Base-by-base conservation (phyloP, 2,888 invertebrate species). In the Strigamia crassipes region DNA sequence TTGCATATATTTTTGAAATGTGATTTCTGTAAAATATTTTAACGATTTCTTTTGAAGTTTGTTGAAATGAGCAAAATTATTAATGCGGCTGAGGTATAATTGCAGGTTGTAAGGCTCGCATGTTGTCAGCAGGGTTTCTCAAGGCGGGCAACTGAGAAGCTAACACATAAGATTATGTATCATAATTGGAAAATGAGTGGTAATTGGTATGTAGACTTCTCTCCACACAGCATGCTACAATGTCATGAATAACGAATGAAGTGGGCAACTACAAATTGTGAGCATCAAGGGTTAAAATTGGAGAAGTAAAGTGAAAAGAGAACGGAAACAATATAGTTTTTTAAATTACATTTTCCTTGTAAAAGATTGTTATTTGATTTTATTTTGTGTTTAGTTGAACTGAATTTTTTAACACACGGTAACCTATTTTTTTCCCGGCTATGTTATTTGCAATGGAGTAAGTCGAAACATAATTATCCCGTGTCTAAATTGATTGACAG, bases 81-180 rank as follows among this genome's bases (percentile, higher is more conserved):
- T 23, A 66, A 66, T 66, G 61, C 23, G 12, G 21, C 61, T 21
- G 21, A 66, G 61, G 61, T 66, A 23, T 66, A 66, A 66, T 66
- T 66, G 18, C 61, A 66, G 61, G 61, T 66, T 66, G 61, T 66
- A 23, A 66, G 61, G 61, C 23, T 66, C 61, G 61, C 61, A 66
- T 66, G 61, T 66, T 66, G 61, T 66, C 61, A 66, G 61, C 61
- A 66, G 61, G 61, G 61, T 66, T 66, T 66, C 61, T 66, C 61
- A 66, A 66, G 61, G 61, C 61, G 61, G 61, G 61, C 61, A 66
- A 66, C 61, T 66, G 61, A 66, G 61, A 18, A 66, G 61, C 61
- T 66, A 66, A 66, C 61, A 66, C 61, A 66, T 66, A 66, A 66
- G 61, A 66, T 66, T 66, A 66, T 66, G 61, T 66, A 66, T 66